Base-by-base conservation (phyloP, 1,140 invertebrate genomes). In the Neuroterus valhalla region DNA sequence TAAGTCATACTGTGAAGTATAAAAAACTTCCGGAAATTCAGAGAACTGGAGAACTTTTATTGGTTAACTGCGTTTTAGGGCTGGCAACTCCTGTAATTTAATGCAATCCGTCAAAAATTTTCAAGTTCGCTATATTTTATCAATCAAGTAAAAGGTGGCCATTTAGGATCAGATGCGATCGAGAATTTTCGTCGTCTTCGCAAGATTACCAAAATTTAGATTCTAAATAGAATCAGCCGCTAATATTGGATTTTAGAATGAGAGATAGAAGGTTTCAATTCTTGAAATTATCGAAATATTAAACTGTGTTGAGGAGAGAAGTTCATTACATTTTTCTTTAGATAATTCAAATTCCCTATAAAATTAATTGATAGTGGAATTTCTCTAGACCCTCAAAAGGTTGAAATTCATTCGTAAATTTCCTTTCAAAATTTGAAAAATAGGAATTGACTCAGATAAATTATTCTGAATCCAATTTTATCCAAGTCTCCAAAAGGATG, bases 111-210 rank as follows among this genome's bases (percentile, higher is more conserved):
- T 62, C 55, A 23, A 62, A 62, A 62, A 62, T 38, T 38, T n/a
- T 3, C 55, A 62, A 62, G 55, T 62, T 62, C n/a, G 23, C 31
- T 62, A 26, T n/a, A n/a, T 62, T 23, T 8, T 38, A 55, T 38
- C 31, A 62, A 62, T 62, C n/a, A 62, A 62, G 12, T 62, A 15
- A 62, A 2, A 2, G 46, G 46, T 2, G 3, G n/a, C 52, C 31
- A 38, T 62, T 19, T 12, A 62, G 26, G 55, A 62, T 62, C 31
- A 23, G 12, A 62, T 38, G 26, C 31, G 26, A 62, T 62, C 31
- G 26, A 62, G 26, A 62, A 62, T 38, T 62, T 38, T 31, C 23
- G 55, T 62, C 21, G 23, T 62, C 31, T 31, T 15, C 55, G 31
- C 21, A 14, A 38, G 26, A 38, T 62, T 26, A 62, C 4, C n/a